Conservation (phyloP, 1,140 invertebrate species). For the Drosophila serrata region DNA sequence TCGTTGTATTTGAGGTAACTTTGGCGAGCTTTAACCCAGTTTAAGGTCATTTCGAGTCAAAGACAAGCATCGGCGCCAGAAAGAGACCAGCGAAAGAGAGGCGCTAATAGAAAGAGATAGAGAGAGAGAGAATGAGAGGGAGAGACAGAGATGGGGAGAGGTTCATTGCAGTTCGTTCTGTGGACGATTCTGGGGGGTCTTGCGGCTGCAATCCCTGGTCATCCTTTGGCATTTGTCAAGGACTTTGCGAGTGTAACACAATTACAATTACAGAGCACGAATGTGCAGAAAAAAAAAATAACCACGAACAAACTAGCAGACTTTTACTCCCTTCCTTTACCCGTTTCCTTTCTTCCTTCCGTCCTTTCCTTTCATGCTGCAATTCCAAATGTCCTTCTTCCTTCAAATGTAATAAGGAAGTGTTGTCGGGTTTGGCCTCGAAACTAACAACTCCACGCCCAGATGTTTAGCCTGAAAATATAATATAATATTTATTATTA, state of each 20-base stretch:
- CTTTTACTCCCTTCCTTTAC: not conserved
- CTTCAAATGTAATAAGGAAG: conserved; percentile 11
- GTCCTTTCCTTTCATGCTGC: conserved; percentile 1
- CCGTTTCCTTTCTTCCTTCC: not conserved
- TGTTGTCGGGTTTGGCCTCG: conserved; percentile 5
- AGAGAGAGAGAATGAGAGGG: not conserved
- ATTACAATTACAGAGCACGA: conserved; percentile 19
- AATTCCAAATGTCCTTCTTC: conserved; percentile 7
- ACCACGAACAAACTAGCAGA: not conserved
- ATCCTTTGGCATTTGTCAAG: conserved; percentile 66
- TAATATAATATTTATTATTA: not conserved
- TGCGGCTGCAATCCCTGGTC: conserved; percentile 34
- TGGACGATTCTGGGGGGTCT: not conserved
- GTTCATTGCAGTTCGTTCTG: conserved; percentile 37
- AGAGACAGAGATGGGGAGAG: not conserved
- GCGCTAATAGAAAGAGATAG: not conserved
- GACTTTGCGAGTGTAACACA: conserved; percentile 47
- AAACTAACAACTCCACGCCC: not conserved
- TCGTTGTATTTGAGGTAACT: conserved; percentile 47
- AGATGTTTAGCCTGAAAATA: too few relatives aligned
- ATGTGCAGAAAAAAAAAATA: not conserved
- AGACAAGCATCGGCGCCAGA: conserved; percentile 64
- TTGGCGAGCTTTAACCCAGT: conserved; percentile 79
- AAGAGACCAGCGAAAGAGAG: not conserved
- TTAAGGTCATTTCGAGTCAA: conserved; percentile 82